Evolutionary conservation across 2,888 invertebrate genomes (phyloP).

Genomic region (Chrysolina haemoptera): DNA sequence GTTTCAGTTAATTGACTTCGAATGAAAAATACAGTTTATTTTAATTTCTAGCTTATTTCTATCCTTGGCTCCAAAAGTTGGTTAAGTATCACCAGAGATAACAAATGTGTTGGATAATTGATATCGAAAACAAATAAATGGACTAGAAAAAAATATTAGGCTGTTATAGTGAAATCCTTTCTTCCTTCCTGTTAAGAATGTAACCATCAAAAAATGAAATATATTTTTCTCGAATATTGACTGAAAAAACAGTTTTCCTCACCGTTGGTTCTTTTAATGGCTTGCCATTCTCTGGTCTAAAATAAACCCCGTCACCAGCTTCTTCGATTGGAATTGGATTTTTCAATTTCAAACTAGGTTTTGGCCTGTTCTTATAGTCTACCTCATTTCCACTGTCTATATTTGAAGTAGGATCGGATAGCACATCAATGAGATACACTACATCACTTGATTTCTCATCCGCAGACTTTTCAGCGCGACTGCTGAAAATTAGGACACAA

Average conservation of each 20-base stretch:
- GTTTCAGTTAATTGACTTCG: no score
- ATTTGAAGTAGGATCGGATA: conserved; percentile 46
- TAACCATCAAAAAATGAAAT: no score
- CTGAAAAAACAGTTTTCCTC: conserved; percentile 30
- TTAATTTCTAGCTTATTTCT: no score
- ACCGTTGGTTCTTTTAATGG: conserved; percentile 60
- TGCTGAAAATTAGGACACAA: neutral
- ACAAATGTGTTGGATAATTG: no score
- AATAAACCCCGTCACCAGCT: conserved; percentile 65
- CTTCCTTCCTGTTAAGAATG: no score
- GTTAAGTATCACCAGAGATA: no score
- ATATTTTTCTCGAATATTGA: no score
- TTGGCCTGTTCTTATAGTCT: conserved; percentile 39
- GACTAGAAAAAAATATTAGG: no score
- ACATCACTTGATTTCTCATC: conserved; percentile 49
- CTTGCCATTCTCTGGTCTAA: conserved; percentile 60
- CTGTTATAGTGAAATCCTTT: no score
- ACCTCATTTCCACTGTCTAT: conserved; percentile 52
- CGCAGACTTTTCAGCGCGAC: conserved; percentile 20
- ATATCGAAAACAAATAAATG: no score
- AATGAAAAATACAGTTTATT: no score
- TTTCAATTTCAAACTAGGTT: conserved; percentile 48
- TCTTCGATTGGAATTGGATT: conserved; percentile 59
- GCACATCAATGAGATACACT: conserved; percentile 58
- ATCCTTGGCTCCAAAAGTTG: no score